Evolutionary conservation across 2,797 vertebrate species (phyloP).

Genomic region (Bovichtus variegatus): DNA sequence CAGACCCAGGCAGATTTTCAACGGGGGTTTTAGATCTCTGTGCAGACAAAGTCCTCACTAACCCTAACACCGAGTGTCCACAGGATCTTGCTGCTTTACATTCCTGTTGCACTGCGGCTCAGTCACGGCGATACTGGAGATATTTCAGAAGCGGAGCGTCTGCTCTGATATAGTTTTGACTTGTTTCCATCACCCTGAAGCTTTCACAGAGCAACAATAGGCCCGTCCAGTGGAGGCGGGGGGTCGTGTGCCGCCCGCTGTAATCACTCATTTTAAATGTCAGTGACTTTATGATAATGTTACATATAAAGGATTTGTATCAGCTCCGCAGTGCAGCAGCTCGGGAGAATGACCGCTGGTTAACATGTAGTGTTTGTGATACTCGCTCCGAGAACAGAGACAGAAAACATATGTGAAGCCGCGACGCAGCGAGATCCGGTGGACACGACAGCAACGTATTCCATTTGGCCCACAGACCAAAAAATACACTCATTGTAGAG

Average conservation of each 20-base stretch:
- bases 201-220: neutral
- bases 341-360: neutral
- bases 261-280: constrained; percentile 10
- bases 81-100: constrained; percentile 22
- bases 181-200: neutral
- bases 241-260: neutral
- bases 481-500: neutral
- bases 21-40: constrained; percentile 65
- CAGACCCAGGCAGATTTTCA: constrained; percentile 46
- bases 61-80: constrained; percentile 19
- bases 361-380: neutral
- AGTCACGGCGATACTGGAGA: neutral
- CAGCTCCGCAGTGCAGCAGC: neutral
- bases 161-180: neutral
- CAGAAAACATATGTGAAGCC: no score
- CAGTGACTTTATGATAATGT: constrained; percentile 8
- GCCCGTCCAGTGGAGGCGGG: neutral
- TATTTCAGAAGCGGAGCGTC: neutral
- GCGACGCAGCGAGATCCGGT: neutral
- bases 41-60: neutral
- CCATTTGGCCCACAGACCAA: neutral
- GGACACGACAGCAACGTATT: neutral
- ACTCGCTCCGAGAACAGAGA: no score
- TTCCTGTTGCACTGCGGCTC: neutral
- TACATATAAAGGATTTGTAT: constrained; percentile 4